phyloP scores from a whole-genome alignment of 2,797 vertebrate species.

The Sebastes jordani region DNA sequence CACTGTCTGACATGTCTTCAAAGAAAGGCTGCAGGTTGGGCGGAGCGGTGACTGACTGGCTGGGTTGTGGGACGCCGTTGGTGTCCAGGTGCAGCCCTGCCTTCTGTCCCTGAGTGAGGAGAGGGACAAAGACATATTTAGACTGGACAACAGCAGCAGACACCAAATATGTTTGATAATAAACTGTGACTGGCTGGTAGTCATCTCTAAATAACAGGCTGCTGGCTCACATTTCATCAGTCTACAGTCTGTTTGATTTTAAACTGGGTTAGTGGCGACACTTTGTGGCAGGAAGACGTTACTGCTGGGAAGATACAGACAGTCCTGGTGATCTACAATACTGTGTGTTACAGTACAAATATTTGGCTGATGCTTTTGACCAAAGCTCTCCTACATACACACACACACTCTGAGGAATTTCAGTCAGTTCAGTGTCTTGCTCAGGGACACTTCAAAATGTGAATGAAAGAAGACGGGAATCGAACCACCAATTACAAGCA shows the following conservation, averaged over 20 bases:
- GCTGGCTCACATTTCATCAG: neutral
- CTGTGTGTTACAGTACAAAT: no score
- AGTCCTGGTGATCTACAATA: neutral
- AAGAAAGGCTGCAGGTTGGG: slow-evolving; percentile 80
- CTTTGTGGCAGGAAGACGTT: slow-evolving; percentile 36
- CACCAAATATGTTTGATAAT: no score
- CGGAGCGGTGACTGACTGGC: slow-evolving; percentile 74
- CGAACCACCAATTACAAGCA: neutral
- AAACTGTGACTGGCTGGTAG: neutral
- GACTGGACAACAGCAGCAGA: neutral
- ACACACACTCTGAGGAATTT: neutral
- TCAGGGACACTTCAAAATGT: neutral
- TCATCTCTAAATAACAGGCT: neutral
- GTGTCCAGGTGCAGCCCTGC: slow-evolving; percentile 74
- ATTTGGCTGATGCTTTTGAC: neutral
- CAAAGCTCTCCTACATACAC: neutral
- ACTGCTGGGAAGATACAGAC: neutral
- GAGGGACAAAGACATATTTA: neutral
- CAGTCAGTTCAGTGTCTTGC: neutral
- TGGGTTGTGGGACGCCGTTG: slow-evolving; percentile 50
- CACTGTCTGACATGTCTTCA: slow-evolving; percentile 69
- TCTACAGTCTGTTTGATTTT: neutral
- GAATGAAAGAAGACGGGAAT: neutral
- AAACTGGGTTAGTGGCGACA: slow-evolving; percentile 25
- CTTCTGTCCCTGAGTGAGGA: slow-evolving; percentile 68